phyloP scores from a whole-genome alignment of 2,797 vertebrate genomes.

The Knipowitschia caucasica region DNA sequence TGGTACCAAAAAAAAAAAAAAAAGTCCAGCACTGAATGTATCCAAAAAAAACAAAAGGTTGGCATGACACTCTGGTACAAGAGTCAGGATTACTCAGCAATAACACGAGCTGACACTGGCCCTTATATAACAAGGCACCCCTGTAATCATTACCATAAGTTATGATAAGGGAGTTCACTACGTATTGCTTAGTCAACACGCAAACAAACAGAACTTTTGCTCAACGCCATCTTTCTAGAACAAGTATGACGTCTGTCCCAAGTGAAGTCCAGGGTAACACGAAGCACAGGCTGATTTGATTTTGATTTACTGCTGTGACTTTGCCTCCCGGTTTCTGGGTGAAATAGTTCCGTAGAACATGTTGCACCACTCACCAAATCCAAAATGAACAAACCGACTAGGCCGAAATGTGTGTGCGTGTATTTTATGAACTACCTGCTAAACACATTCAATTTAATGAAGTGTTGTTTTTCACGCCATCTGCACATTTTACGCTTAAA shows the following conservation, averaged over 20 bases:
- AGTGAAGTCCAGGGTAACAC: slow-evolving; percentile 18
- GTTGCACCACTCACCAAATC: slow-evolving; percentile 45
- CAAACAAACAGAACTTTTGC: too few relatives aligned
- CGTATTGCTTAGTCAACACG: not conserved
- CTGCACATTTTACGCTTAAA: too few relatives aligned
- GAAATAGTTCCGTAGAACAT: slow-evolving; percentile 46
- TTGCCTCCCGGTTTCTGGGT: slow-evolving; percentile 24
- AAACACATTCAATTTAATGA: not conserved
- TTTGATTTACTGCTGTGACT: slow-evolving; percentile 16
- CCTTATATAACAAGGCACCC: slow-evolving; percentile 36
- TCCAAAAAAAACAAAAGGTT: not conserved
- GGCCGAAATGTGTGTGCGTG: not conserved
- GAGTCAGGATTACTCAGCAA: slow-evolving; percentile 53
- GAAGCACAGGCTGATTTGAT: slow-evolving; percentile 22
- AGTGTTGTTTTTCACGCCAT: not conserved
- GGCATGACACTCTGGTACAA: slow-evolving; percentile 4
- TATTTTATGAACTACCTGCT: not conserved
- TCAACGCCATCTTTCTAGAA: too few relatives aligned
- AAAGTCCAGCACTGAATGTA: not conserved
- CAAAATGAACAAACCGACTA: slow-evolving; percentile 17
- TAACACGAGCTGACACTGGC: slow-evolving; percentile 7
- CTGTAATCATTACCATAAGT: slow-evolving; percentile 30
- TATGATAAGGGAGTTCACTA: slow-evolving; percentile 17
- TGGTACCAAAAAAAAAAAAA: too few relatives aligned
- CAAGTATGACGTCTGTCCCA: not conserved